Conservation (phyloP, 2,113 vertebrate genomes). For the Stegostoma tigrinum region DNA sequence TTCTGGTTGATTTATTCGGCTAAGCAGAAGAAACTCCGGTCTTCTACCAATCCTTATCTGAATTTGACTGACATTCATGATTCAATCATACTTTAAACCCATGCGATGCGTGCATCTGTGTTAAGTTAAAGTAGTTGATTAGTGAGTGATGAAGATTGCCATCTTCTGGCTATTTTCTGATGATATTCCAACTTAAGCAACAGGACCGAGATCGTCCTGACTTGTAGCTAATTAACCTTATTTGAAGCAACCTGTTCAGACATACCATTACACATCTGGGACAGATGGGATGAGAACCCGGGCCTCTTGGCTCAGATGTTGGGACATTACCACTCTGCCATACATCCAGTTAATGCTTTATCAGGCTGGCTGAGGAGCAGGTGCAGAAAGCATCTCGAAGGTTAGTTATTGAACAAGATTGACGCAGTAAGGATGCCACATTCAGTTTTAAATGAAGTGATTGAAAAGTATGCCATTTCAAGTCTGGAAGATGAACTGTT, state of each 20-base stretch:
- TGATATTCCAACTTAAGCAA: background rate
- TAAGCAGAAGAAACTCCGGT: background rate
- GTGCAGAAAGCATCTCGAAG: background rate
- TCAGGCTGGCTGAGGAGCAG: background rate
- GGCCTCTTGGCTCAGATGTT: too few species aligned
- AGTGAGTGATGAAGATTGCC: conserved; percentile 40
- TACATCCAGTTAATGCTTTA: too few species aligned
- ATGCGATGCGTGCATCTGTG: conserved; percentile 39
- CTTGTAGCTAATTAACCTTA: background rate
- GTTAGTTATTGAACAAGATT: background rate
- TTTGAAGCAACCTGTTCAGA: too few species aligned
- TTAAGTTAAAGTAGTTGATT: conserved; percentile 44
- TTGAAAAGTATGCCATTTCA: background rate
- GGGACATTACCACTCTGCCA: too few species aligned
- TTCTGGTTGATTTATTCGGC: background rate
- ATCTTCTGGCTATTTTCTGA: conserved; percentile 38
- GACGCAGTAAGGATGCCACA: background rate
- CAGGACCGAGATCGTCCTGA: too few species aligned
- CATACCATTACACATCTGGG: too few species aligned
- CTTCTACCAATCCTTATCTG: conserved; percentile 39
- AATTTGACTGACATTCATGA: conserved; percentile 44
- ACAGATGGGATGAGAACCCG: too few species aligned
- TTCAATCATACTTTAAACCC: conserved; percentile 41
- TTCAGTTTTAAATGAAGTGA: background rate
- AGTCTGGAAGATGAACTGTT: background rate